A percentile compares a stretch with the other conserved stretches of the same genome.
Conservation (phyloP, 2,797 vertebrate species). For the Eulemur mongoz region DNA sequence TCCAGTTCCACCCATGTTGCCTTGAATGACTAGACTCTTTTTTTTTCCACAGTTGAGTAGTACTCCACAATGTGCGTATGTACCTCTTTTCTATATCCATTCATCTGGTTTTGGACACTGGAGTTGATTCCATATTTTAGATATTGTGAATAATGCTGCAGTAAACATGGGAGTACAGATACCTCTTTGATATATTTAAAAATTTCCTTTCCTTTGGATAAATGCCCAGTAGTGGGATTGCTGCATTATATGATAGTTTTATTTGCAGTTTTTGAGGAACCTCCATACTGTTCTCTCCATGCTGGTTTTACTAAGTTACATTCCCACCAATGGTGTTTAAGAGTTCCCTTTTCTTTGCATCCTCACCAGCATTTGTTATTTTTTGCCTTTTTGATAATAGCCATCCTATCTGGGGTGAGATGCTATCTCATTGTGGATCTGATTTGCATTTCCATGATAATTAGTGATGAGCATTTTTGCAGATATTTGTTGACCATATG, state of each 20-base stretch:
- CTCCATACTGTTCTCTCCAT: not conserved
- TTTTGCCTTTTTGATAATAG: not conserved
- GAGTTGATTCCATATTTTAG: not conserved
- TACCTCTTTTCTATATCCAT: not conserved
- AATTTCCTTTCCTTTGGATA: not conserved
- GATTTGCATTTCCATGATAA: not conserved
- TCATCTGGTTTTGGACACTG: not conserved
- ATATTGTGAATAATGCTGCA: not conserved
- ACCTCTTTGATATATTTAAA: not conserved
- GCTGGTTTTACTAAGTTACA: not conserved
- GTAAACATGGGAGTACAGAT: not conserved
- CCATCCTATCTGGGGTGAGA: not conserved
- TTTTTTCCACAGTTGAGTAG: not conserved
- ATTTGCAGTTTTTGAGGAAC: not conserved
- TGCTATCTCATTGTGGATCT: not conserved
- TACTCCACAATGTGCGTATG: not conserved
- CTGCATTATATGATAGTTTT: too few relatives aligned
- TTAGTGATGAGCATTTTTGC: not conserved
- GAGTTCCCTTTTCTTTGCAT: not conserved
- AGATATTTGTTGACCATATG: not conserved
- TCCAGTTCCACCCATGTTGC: not conserved
- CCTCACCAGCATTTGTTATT: not conserved
- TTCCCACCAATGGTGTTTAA: not conserved
- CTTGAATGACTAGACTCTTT: not conserved
- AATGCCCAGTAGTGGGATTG: not conserved